Evolutionary conservation across 2,888 invertebrate genomes (phyloP).

Genomic region (Parnassius glacialis): DNA sequence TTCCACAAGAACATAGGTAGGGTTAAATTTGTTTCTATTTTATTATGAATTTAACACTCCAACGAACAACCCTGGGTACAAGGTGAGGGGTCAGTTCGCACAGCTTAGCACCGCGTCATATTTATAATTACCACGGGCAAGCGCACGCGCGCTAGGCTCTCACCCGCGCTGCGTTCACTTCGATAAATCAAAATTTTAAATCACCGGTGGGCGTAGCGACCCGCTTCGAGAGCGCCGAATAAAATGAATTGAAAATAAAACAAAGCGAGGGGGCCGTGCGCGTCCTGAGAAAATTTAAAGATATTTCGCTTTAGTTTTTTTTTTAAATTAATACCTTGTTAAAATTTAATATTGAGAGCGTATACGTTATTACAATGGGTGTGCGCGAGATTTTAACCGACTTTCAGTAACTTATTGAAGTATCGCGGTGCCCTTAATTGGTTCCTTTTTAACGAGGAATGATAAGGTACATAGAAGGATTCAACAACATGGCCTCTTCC

Average conservation of each 20-base stretch:
- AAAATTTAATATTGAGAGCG: constrained; percentile 80
- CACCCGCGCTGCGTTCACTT: constrained; percentile 59
- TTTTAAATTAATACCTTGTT: constrained; percentile 81
- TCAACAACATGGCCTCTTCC: constrained; percentile 43
- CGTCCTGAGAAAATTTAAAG: constrained; percentile 78
- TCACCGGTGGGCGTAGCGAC: constrained; percentile 76
- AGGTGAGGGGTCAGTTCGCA: constrained; percentile 71
- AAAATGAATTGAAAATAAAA: constrained; percentile 81
- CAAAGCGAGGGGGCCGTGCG: constrained; percentile 67
- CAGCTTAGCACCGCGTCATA: constrained; percentile 80
- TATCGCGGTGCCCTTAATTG: constrained; percentile 66
- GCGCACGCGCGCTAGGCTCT: constrained; percentile 53
- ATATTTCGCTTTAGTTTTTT: constrained; percentile 80
- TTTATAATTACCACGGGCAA: constrained; percentile 74
- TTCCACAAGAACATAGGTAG: no score
- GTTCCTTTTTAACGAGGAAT: constrained; percentile 77
- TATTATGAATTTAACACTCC: constrained; percentile 13
- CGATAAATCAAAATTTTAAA: constrained; percentile 82
- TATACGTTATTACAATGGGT: constrained; percentile 80
- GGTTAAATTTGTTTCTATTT: no score
- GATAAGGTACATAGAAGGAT: constrained; percentile 65
- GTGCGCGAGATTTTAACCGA: constrained; percentile 74
- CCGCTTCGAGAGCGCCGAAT: constrained; percentile 75
- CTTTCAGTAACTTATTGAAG: constrained; percentile 76
- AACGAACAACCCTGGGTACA: constrained; percentile 38